Evolutionary conservation across 37 sponge, comb jelly and placozoan genomes (phyloP), one percentile per base, ranked within the genome.

Genomic region (Amphimedon queenslandica): DNA sequence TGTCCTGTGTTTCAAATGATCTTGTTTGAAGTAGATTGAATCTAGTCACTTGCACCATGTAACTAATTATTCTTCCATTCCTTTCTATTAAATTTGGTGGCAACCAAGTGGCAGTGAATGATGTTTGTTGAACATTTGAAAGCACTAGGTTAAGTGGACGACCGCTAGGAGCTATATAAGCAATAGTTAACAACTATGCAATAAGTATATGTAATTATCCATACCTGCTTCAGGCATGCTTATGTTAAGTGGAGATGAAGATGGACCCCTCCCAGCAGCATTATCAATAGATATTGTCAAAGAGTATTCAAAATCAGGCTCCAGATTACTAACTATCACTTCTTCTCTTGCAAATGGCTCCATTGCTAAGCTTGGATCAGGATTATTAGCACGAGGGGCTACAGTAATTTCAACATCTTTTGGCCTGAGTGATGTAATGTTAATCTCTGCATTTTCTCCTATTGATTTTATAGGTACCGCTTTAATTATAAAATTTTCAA

Each of bases 31-130:
- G n/a, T n/a, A n/a, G n/a, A n/a, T 47, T 47, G 8, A 47, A 8
- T 47, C 51, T 47, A 47, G 51, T 47, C 51, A 47, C 13, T 13
- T 47, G 51, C 51, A 47, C 8, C 8, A 13, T 47, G 51, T 71
- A 79, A 1, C 65, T 72, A 34, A 57, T 69, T 56, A 82, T 73
- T 25, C 57, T n/a, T 55, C 82, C 82, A 64, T 82, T 82, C 28
- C 40, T 69, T 3, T 73, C 0, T 11, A 16, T 30, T 11, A 5
- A 31, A 56, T 58, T 39, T 37, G 82, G 82, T 40, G 75, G 75
- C 0, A 25, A 58, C 81, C 81, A 80, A 20, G 73, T 60, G 42
- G 72, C 20, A 20, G 43, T 39, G 24, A 80, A 6, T 36, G 64
- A 37, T 41, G 73, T 63, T 47, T 8, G 13, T 13, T 20, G 61